Conservation (phyloP, 2,797 vertebrate species). For the Eupleurogrammus muticus region DNA sequence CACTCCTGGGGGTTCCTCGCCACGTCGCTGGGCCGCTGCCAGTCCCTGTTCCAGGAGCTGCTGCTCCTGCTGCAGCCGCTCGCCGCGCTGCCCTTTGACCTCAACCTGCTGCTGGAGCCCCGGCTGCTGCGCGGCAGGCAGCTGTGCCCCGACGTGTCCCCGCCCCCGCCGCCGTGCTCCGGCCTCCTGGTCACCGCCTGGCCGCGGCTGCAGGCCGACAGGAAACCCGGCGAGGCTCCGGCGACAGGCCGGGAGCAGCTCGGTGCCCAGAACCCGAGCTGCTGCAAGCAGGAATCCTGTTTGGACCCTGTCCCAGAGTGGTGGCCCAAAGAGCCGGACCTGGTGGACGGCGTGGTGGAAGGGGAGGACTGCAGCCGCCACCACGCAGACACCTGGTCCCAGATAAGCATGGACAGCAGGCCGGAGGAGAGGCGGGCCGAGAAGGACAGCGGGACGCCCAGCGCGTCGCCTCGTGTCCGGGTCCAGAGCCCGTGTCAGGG, state of each 20-base stretch:
- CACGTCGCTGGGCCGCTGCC: conserved; percentile 86
- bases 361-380: conserved; percentile 83
- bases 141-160: conserved; percentile 79
- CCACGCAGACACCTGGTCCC: conserved; percentile 52
- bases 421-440: conserved; percentile 58
- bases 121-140: conserved; percentile 85
- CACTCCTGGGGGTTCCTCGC: conserved; percentile 93
- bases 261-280: conserved; percentile 70
- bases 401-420: conserved; percentile 55
- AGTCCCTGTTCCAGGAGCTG: conserved; percentile 91
- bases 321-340: conserved; percentile 74
- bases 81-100: conserved; percentile 92
- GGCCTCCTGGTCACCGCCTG: conserved; percentile 87
- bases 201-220: conserved; percentile 65
- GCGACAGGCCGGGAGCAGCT: conserved; percentile 81
- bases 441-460: conserved; percentile 39
- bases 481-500: conserved; percentile 55
- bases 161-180: conserved; percentile 86
- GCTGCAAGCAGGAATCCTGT: conserved; percentile 60
- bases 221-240: conserved; percentile 38
- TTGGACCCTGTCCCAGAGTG: conserved; percentile 62
- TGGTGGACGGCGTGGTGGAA: conserved; percentile 83
- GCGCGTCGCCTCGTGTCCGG: conserved; percentile 59
- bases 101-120: conserved; percentile 92
- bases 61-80: conserved; percentile 94